Base-by-base conservation (phyloP, 1,140 invertebrate species). In the Paralvinella palmiformis region DNA sequence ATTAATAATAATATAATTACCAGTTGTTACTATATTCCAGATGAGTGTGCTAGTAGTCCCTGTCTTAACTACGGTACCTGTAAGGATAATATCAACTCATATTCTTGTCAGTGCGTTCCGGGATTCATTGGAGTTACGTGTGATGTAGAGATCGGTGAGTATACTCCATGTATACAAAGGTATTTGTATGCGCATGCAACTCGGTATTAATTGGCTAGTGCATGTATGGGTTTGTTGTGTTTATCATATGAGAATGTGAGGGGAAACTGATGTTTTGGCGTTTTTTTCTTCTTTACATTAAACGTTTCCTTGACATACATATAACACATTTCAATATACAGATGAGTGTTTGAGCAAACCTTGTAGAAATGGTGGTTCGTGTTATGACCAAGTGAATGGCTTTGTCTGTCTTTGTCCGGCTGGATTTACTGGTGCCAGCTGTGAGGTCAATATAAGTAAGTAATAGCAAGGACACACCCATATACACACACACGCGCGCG, bases 171-270 rank as follows among this genome's bases (percentile, higher is more conserved):
- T 44, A 15, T n/a, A 44, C 13, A 15, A 44, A 44, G 13, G 37
- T 44, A 44, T 44, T 44, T 44, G n/a, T n/a, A 44, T 44, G 37
- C 37, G 37, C n/a, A 44, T 44, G n/a, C 37, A 44, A 44, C 37
- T n/a, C 37, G 13, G n/a, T 15, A 15, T n/a, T 15, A 44, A 44
- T 15, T 13, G n/a, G 37, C 37, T 15, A 15, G 13, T 44, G n/a
- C n/a, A n/a, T 44, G 13, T 44, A n/a, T 44, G 13, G n/a, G 37
- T 44, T n/a, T n/a, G 37, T 44, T n/a, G 27, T 15, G 0, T 7
- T 3, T n/a, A 24, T 15, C 27, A 7, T 22, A 48, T 15, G 6
- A 24, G 4, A 24, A 22, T 48, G 4, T 27, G n/a, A n/a, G n/a
- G n/a, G n/a, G n/a, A n/a, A n/a, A n/a, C n/a, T n/a, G n/a, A n/a